Percentiles rank a stretch among this genome's conserved stretches.
Evolutionary conservation across 2,113 vertebrate genomes (phyloP).

Genomic region (Stictonetta naevosa): DNA sequence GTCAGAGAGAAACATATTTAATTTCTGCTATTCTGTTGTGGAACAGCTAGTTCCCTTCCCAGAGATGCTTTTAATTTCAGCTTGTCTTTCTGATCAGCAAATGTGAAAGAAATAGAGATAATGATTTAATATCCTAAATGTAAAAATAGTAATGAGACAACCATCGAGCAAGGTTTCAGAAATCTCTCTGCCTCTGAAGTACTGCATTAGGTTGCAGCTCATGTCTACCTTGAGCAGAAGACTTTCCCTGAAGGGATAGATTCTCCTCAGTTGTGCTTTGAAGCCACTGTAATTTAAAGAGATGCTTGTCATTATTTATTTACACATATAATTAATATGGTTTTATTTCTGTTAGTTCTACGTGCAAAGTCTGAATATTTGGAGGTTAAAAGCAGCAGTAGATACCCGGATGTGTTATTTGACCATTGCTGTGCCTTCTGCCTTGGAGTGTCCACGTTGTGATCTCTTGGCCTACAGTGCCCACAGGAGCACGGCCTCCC

Average conservation of each 20-base stretch:
- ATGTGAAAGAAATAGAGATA: neutral
- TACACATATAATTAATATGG: neutral
- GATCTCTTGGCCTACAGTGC: neutral
- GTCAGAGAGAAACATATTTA: neutral
- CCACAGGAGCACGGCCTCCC: rapidly evolving
- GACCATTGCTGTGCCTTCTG: neutral
- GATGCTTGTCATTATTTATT: neutral
- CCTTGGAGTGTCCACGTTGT: neutral
- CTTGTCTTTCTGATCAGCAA: neutral
- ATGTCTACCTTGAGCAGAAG: neutral
- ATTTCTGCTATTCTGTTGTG: neutral
- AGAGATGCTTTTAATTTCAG: neutral
- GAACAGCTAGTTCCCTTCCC: neutral
- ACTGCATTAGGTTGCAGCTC: neutral
- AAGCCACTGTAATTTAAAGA: neutral
- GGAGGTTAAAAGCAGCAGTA: neutral
- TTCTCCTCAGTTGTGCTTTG: neutral
- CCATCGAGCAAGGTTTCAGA: neutral
- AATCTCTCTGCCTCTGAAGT: neutral
- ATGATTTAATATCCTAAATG: neutral
- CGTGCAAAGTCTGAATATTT: neutral
- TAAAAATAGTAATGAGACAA: neutral
- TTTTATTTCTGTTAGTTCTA: neutral
- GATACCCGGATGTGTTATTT: neutral
- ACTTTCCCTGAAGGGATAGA: neutral